Evolutionary conservation across 2,113 vertebrate genomes (phyloP).

Genomic region (Pseudopipra pipra): DNA sequence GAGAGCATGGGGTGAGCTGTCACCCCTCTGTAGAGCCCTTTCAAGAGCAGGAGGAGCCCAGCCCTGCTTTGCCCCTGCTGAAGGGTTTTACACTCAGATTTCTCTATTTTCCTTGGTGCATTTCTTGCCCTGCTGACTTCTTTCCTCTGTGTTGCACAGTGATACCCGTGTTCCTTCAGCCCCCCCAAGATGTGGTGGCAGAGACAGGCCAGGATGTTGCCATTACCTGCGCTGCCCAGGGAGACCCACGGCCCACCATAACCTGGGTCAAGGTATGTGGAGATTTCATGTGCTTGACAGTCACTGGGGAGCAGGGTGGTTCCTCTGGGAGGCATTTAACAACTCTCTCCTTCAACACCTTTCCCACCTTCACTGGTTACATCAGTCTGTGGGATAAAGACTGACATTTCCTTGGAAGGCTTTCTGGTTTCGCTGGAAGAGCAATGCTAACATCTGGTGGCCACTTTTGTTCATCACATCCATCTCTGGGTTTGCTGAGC

Average conservation of each 20-base stretch:
- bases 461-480: not conserved
- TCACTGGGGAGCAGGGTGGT: not conserved
- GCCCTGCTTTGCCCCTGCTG: not conserved
- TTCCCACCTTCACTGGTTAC: not conserved
- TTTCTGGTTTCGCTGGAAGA: constrained; percentile 3
- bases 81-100: not conserved
- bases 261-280: constrained; percentile 70
- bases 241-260: constrained; percentile 69
- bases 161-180: constrained; percentile 67
- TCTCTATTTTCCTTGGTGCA: not conserved
- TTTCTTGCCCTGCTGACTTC: not conserved
- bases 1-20: not conserved
- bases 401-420: not conserved
- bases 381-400: not conserved
- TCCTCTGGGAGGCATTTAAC: not conserved
- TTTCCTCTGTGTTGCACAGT: constrained; percentile 5
- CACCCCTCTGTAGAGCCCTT: not conserved
- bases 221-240: constrained; percentile 60
- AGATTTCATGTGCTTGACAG: fast-evolving
- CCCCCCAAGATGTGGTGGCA: constrained; percentile 50
- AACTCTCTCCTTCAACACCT: not conserved
- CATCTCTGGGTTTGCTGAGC: not conserved
- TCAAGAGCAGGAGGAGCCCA: not conserved
- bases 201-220: constrained; percentile 65
- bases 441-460: constrained; percentile 67